These are phyloP conservation scores for Eudyptes chrysolophus DNA, from an alignment of 2,113 vertebrate species.

Conservation along the genomic window DNA sequence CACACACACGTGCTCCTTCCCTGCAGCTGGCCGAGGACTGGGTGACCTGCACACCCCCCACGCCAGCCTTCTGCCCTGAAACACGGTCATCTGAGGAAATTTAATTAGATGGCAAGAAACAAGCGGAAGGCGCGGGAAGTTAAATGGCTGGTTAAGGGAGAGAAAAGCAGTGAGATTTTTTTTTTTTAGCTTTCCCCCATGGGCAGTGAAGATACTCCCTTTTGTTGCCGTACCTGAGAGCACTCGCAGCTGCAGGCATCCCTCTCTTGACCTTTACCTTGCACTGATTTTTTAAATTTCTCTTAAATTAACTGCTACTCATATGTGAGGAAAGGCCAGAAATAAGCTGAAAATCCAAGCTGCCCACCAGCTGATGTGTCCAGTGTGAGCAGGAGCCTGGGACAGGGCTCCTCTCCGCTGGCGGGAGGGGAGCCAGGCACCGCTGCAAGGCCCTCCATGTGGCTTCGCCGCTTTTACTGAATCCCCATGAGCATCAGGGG, in stretches of 20 bases:
- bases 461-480: background rate
- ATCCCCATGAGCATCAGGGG: background rate
- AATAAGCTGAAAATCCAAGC: background rate
- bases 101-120: background rate
- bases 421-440: background rate
- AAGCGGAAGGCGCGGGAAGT: background rate
- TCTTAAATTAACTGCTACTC: background rate
- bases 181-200: background rate
- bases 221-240: background rate
- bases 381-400: background rate
- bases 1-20: background rate
- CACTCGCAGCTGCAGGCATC: background rate
- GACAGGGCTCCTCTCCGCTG: background rate
- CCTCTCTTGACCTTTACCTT: background rate
- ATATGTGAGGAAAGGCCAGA: background rate
- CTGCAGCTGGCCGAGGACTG: rapidly evolving
- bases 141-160: background rate
- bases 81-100: background rate
- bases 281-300: background rate
- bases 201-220: background rate
- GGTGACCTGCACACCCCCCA: background rate
- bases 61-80: background rate
- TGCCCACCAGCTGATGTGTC: background rate
- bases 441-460: background rate
- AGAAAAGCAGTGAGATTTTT: background rate